Base-by-base conservation (phyloP, 2,888 invertebrate species). In the Cosmorhoe ocellata region DNA sequence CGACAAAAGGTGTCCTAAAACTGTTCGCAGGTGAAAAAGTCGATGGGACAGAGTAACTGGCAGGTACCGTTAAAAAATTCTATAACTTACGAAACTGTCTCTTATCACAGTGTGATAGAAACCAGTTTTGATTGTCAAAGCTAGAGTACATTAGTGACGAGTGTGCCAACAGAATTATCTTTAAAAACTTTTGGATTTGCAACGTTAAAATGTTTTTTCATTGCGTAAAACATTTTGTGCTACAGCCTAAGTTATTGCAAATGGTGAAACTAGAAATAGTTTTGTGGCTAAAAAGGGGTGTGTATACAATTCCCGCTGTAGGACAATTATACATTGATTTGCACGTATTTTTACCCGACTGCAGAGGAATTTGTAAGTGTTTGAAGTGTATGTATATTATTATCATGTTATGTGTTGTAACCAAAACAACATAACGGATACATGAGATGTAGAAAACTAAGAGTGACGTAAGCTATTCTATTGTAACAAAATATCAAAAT, bases 161-260 rank as follows among this genome's bases (percentile, higher is more conserved):
- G 50, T 45, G 41, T 28, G 58, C 55, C 50, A 53, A 58, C 58
- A 45, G 56, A 56, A 51, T 46, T 51, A 58, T 56, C 53, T 56
- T 52, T 48, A 18, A 37, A 44, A 58, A 58, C 39, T 56, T 58
- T 58, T 22, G 26, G 52, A 51, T 56, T 58, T 43, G 42, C 42
- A 44, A 53, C 38, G 39, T 48, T 41, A 51, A 46, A 56, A 46
- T 45, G 36, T 52, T 58, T 56, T 55, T 46, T 38, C 38, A 11
- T 36, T 14, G 33, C 32, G 10, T 33, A 27, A 18, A 34, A 34
- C 22, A 18, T 28, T 45, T 38, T 5, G 10, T 3, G 9, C 12
- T 12, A 11, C 7, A 18, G 36, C n/a, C 18, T 37, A n/a, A 13
- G 3, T 8, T 22, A 24, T 38, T 32, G 9, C 10, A 38, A 36